phyloP scores from a whole-genome alignment of 2,113 vertebrate genomes.

The Brachypodius melanocephalos region DNA sequence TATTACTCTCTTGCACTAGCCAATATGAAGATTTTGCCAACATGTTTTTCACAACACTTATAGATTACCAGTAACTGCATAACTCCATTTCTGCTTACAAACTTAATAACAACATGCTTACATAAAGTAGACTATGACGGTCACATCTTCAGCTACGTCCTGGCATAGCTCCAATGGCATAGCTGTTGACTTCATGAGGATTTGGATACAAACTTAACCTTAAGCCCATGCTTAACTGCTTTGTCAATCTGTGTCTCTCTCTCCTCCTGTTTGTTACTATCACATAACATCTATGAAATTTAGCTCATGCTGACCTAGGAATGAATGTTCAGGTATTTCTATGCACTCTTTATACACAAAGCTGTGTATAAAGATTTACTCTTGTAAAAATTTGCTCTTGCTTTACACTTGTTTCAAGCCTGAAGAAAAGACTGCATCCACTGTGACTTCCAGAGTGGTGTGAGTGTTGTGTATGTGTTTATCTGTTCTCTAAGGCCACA shows the following conservation, averaged over 20 bases:
- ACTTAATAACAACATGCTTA: background rate
- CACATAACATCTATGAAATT: background rate
- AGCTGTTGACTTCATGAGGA: constrained; percentile 2
- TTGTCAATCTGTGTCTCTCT: background rate
- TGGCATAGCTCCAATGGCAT: background rate
- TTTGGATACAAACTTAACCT: constrained; percentile 13
- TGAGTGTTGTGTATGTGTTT: background rate
- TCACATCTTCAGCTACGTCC: background rate
- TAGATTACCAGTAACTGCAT: background rate
- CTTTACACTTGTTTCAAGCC: background rate
- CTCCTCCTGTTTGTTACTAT: background rate
- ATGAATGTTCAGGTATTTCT: background rate
- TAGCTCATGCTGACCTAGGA: background rate
- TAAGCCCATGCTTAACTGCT: constrained; percentile 3
- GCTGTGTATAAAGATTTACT: background rate
- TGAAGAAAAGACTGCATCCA: background rate
- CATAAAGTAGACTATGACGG: background rate
- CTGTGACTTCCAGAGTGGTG: background rate
- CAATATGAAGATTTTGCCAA: background rate
- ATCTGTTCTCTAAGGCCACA: background rate
- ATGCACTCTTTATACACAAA: background rate
- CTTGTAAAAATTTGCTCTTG: background rate
- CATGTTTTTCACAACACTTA: background rate
- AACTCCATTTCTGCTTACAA: background rate
- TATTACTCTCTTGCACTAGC: background rate